phyloP scores from a whole-genome alignment of 2,888 invertebrate genomes.

The Eulithis testata region DNA sequence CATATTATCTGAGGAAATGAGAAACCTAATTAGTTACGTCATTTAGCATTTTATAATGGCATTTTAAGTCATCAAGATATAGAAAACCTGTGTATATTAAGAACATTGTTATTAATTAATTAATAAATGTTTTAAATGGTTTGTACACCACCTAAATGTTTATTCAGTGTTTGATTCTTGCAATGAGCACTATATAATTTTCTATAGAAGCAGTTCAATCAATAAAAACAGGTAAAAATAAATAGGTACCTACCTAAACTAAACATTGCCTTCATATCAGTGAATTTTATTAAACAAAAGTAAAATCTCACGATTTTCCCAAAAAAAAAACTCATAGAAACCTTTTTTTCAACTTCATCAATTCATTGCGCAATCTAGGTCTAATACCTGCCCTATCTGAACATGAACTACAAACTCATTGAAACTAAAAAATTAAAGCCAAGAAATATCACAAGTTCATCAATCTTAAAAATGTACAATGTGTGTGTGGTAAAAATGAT shows the following conservation, averaged over 20 bases:
- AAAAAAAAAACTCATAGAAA: too few relatives aligned
- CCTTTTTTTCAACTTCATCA: too few relatives aligned
- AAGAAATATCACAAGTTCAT: constrained; percentile 4
- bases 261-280: too few relatives aligned
- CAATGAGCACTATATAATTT: not conserved
- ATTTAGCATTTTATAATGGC: not conserved
- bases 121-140: not conserved
- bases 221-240: too few relatives aligned
- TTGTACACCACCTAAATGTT: not conserved
- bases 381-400: too few relatives aligned
- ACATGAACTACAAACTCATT: too few relatives aligned
- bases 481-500: constrained; percentile 23
- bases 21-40: not conserved
- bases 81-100: not conserved
- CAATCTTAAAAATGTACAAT: constrained; percentile 13
- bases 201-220: too few relatives aligned
- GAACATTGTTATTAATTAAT: not conserved
- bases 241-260: too few relatives aligned
- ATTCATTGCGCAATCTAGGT: too few relatives aligned
- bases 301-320: too few relatives aligned
- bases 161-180: not conserved
- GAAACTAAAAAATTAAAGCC: not conserved
- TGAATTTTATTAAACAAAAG: too few relatives aligned
- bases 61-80: not conserved
- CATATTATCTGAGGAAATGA: not conserved